A percentile compares a stretch with the other conserved stretches of the same genome.
Evolutionary conservation across 2,113 vertebrate species (phyloP).

Genomic region (Fregetta grallaria): DNA sequence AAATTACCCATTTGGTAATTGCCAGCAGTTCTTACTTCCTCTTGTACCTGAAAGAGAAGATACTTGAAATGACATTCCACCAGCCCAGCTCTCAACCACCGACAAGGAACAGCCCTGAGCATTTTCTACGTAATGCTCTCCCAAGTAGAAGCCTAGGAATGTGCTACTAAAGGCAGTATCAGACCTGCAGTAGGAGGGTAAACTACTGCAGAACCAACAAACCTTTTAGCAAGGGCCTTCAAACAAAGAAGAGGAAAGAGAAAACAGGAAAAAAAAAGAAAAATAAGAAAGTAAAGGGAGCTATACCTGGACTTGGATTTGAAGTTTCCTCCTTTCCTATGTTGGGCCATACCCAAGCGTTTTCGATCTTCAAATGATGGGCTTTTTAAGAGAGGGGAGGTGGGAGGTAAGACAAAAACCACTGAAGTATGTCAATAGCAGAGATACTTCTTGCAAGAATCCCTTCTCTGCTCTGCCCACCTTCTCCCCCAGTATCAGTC

Average conservation of each 20-base stretch:
- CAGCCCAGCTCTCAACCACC: neutral
- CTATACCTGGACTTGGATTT: conserved; percentile 79
- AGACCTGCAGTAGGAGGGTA: neutral
- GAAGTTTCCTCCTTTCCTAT: conserved; percentile 75
- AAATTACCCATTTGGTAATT: neutral
- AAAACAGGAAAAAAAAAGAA: neutral
- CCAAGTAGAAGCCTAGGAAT: neutral
- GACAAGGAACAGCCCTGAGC: neutral
- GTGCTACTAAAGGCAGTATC: neutral
- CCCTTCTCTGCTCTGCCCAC: neutral
- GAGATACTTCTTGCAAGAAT: neutral
- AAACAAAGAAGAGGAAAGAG: neutral
- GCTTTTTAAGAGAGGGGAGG: conserved; percentile 54
- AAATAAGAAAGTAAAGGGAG: neutral
- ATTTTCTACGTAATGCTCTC: neutral
- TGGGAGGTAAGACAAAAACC: neutral
- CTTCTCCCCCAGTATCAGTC: neutral
- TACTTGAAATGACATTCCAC: neutral
- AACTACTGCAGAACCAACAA: neutral
- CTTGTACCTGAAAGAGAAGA: conserved; percentile 71
- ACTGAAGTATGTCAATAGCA: neutral
- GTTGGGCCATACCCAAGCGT: conserved; percentile 77
- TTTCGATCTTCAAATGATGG: conserved; percentile 92
- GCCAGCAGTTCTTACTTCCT: conserved; percentile 61
- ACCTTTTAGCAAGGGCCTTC: neutral